Evolutionary conservation across 2,797 vertebrate genomes (phyloP).

Genomic region (Corythornis leucogaster): DNA sequence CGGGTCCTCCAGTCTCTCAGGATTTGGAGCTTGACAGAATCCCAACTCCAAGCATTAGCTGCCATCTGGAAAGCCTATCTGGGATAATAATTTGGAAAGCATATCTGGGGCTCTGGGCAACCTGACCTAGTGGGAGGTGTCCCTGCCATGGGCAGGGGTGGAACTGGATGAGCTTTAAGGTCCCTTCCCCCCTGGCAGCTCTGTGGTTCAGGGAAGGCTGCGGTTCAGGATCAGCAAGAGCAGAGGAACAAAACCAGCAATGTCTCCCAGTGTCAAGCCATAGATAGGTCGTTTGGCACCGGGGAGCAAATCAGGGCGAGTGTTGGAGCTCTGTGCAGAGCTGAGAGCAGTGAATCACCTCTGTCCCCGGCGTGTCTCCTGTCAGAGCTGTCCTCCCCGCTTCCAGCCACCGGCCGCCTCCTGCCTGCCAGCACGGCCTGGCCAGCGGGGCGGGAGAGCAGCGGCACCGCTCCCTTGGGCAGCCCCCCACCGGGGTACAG

Average conservation of each 20-base stretch:
- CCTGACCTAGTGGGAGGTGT: too few species aligned
- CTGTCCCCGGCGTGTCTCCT: constrained; percentile 3
- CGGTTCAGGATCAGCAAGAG: neutral
- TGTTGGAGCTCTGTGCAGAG: neutral
- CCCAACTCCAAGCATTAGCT: neutral
- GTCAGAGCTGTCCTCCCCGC: neutral
- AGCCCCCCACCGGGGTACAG: neutral
- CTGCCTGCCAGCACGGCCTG: too few species aligned
- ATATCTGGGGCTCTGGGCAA: neutral
- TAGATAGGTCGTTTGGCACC: neutral
- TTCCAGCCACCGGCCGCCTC: too few species aligned
- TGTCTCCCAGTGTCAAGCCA: neutral
- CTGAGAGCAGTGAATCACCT: constrained; percentile 33
- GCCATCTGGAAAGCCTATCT: too few species aligned
- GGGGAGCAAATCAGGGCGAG: neutral
- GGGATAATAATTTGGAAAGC: too few species aligned
- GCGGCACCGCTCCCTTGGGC: neutral
- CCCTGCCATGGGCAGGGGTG: too few species aligned
- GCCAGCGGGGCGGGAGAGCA: neutral
- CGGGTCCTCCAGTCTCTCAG: neutral
- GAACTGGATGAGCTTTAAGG: too few species aligned
- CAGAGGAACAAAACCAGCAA: neutral
- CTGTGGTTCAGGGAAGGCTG: neutral
- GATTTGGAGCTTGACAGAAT: neutral
- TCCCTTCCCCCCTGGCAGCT: too few species aligned